Evolutionary conservation across 2,797 vertebrate species (phyloP).

Genomic region (Gymnocypris eckloni): DNA sequence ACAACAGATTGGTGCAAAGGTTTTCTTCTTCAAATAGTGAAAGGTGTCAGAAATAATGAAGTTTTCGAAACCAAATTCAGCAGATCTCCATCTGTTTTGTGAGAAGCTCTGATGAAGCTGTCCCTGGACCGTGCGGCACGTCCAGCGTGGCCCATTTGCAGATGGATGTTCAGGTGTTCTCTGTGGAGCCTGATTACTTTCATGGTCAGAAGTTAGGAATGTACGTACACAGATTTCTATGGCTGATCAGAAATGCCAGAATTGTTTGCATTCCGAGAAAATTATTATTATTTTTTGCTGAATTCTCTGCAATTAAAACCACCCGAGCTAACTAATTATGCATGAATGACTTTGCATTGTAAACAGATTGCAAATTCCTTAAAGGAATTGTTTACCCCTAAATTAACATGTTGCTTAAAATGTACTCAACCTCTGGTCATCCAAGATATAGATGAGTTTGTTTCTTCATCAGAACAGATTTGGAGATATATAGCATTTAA

Average conservation of each 20-base stretch:
- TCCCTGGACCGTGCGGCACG: conserved; percentile 1
- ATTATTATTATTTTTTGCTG: not conserved
- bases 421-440: not conserved
- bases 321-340: conserved; percentile 18
- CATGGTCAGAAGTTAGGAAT: conserved; percentile 53
- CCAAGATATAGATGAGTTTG: not conserved
- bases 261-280: conserved; percentile 51
- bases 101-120: conserved; percentile 32
- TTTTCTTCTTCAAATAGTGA: not conserved
- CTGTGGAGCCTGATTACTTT: conserved; percentile 54
- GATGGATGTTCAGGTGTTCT: conserved; percentile 51
- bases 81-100: conserved; percentile 13
- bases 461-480: not conserved
- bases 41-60: not conserved
- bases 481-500: not conserved
- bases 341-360: not conserved
- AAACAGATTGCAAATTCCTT: conserved; percentile 31
- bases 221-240: conserved; percentile 46
- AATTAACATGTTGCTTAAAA: not conserved
- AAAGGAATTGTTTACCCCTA: not conserved
- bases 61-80: not conserved
- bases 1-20: not conserved
- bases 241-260: conserved; percentile 43
- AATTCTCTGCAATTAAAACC: conserved; percentile 42
- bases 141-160: conserved; percentile 15